These are phyloP conservation scores for Rhinogobio ventralis DNA, from an alignment of 2,797 vertebrate species.

Conservation along the genomic window DNA sequence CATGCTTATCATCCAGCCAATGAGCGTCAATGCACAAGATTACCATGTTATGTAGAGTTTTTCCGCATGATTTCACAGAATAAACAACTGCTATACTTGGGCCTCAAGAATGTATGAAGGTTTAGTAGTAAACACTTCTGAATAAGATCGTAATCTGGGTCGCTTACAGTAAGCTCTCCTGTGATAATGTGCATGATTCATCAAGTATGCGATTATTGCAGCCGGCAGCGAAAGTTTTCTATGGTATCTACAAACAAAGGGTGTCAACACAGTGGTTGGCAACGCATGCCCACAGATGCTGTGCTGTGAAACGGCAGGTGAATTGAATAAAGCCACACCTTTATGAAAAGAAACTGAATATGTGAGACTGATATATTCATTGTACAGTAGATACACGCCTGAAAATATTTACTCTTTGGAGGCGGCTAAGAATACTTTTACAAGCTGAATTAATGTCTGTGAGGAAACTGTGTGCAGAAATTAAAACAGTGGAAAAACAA, in stretches of 20 bases:
- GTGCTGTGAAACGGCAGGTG: background rate
- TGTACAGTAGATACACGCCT: background rate
- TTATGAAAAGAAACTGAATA: constrained; percentile 21
- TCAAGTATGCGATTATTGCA: constrained; percentile 7
- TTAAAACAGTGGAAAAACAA: constrained; percentile 20
- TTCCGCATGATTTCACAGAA: constrained; percentile 29
- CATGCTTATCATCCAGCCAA: constrained; percentile 48
- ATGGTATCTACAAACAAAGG: constrained; percentile 64
- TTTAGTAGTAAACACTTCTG: constrained; percentile 37
- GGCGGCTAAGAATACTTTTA: constrained; percentile 12
- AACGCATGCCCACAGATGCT: constrained; percentile 41
- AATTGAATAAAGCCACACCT: constrained; percentile 37
- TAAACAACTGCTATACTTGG: constrained; percentile 41
- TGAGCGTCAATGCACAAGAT: constrained; percentile 54
- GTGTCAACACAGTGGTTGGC: constrained; percentile 57
- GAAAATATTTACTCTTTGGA: constrained; percentile 35
- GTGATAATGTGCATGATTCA: constrained; percentile 40
- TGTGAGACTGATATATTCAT: constrained; percentile 22
- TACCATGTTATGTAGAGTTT: constrained; percentile 16
- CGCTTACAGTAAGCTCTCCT: constrained; percentile 40
- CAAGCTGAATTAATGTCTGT: background rate
- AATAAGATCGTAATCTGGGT: constrained; percentile 36
- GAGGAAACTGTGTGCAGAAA: background rate
- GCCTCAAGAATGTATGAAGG: constrained; percentile 27
- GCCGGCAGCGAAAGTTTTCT: constrained; percentile 41